A percentile compares a stretch with the other conserved stretches of the same genome.
These are phyloP conservation scores for Oryctes rhinoceros DNA, from an alignment of 1,140 invertebrate genomes.

Conservation along the genomic window DNA sequence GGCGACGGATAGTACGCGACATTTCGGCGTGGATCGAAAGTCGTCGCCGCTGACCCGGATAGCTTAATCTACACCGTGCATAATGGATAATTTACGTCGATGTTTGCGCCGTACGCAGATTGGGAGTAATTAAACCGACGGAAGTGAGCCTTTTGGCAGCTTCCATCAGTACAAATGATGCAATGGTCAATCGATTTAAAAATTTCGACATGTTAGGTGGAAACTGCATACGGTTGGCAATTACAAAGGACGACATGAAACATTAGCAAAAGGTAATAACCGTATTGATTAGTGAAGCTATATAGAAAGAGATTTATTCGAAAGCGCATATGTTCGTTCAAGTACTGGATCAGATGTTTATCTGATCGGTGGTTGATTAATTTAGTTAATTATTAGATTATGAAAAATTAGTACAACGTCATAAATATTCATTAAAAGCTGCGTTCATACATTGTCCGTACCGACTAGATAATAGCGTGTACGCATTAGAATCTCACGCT, in stretches of 20 bases:
- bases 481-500: too few species aligned
- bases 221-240: background rate
- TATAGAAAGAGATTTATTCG: too few species aligned
- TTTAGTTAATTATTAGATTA: too few species aligned
- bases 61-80: background rate
- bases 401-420: too few species aligned
- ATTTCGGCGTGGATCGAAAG: background rate
- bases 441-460: too few species aligned
- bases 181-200: background rate
- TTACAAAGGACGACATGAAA: background rate
- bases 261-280: too few species aligned
- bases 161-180: background rate
- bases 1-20: background rate
- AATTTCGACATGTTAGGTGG: background rate
- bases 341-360: too few species aligned
- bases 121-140: slow-evolving; percentile 10
- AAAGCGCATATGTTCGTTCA: too few species aligned
- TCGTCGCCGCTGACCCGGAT: background rate
- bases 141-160: background rate
- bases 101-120: slow-evolving; percentile 15
- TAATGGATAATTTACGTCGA: slow-evolving; percentile 15
- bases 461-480: too few species aligned
- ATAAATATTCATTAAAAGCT: too few species aligned
- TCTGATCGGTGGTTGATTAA: too few species aligned
- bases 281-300: too few species aligned